A percentile compares a stretch with the other conserved stretches of the same genome.
Conservation (phyloP, 64 coral and sea anemone genomes). For the Dendrophyllia cribrosa region DNA sequence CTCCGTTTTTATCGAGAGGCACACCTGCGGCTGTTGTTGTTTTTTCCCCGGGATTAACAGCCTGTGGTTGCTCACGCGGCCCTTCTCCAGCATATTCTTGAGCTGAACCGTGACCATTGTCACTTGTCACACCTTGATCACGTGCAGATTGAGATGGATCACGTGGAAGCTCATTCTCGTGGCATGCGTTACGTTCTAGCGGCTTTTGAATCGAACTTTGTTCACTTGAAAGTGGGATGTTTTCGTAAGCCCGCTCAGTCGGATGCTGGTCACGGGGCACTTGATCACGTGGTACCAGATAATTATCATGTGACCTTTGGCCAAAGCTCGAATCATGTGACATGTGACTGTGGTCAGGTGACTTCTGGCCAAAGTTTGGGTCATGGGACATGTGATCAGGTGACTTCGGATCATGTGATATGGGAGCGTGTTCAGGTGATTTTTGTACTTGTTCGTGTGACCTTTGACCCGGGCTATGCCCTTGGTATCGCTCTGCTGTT, state of each 20-base stretch:
- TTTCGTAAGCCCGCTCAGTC: background rate
- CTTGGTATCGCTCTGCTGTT: background rate
- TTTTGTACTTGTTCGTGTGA: background rate
- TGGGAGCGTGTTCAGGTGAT: background rate
- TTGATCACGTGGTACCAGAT: constrained; percentile 20
- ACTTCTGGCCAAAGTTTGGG: background rate
- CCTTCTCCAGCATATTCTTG: constrained; percentile 36
- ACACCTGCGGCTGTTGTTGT: background rate
- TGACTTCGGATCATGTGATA: background rate
- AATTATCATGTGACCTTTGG: background rate
- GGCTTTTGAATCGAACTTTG: constrained; percentile 9
- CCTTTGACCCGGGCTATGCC: background rate
- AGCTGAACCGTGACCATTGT: background rate
- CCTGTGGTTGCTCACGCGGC: constrained; percentile 26
- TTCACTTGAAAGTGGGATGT: background rate
- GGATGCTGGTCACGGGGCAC: background rate
- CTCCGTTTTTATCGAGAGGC: constrained; percentile 29
- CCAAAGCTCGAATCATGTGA: constrained; percentile 5
- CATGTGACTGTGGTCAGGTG: constrained; percentile 8
- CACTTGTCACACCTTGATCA: constrained; percentile 11
- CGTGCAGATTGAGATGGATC: background rate
- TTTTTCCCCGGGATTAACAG: background rate
- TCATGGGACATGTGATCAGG: constrained; percentile 10
- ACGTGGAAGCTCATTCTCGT: constrained; percentile 1
- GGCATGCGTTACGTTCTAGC: background rate